These are phyloP conservation scores for Rattus norvegicus DNA, from an alignment of 2,113 vertebrate species.

Conservation along the genomic window DNA sequence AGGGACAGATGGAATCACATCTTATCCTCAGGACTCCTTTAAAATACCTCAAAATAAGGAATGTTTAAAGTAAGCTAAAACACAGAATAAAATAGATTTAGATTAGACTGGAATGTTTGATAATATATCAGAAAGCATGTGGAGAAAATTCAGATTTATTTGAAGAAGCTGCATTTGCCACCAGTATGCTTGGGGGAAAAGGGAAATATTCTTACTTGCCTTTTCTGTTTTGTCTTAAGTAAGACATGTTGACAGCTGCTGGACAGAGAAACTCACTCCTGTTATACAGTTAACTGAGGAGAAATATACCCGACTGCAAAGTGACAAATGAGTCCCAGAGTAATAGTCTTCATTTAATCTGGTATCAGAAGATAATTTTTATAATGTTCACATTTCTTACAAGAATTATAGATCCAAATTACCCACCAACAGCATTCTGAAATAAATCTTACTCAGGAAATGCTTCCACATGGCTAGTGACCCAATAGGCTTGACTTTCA, in stretches of 20 bases:
- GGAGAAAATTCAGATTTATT: neutral
- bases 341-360: neutral
- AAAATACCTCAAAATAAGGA: neutral
- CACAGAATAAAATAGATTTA: neutral
- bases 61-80: neutral
- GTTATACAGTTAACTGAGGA: neutral
- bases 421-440: neutral
- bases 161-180: neutral
- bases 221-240: neutral
- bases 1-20: neutral
- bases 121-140: neutral
- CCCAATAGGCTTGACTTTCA: neutral
- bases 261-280: neutral
- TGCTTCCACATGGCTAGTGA: neutral
- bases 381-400: neutral
- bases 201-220: neutral
- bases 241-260: neutral
- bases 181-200: neutral
- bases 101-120: neutral
- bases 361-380: too few species aligned
- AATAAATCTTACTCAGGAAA: neutral
- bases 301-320: neutral
- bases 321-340: neutral
- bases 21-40: neutral
- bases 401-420: neutral